A percentile compares a stretch with the other conserved stretches of the same genome.
phyloP scores from a whole-genome alignment of 2,113 vertebrate species.

The Phyllopteryx taeniolatus region DNA sequence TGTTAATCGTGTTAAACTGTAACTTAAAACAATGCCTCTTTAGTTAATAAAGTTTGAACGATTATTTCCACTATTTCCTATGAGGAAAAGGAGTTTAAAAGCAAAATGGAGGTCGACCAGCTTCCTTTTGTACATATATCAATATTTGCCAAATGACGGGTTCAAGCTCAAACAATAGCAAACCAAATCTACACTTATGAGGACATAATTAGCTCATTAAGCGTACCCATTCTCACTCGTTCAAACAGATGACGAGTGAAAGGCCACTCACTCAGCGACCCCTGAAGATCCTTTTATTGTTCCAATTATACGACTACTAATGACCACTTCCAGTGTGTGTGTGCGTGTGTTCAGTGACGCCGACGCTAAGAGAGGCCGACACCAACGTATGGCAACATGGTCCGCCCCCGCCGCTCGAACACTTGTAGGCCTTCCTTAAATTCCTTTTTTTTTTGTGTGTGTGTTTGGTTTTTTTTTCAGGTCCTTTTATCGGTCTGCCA shows the following conservation, averaged over 20 bases:
- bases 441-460: no score
- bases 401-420: slow-evolving; percentile 40
- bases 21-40: background rate
- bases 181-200: background rate
- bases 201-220: background rate
- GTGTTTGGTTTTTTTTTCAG: slow-evolving; percentile 31
- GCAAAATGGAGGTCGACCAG: background rate
- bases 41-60: no score
- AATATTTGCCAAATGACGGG: background rate
- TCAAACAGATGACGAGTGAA: slow-evolving; percentile 6
- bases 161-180: no score
- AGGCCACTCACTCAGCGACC: background rate
- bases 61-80: background rate
- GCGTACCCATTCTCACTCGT: background rate
- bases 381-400: slow-evolving; percentile 55
- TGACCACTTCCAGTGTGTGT: slow-evolving; percentile 4
- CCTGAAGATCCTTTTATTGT: background rate
- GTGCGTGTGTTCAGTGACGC: slow-evolving; percentile 43
- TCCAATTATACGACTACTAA: background rate
- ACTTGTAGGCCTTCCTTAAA: slow-evolving; percentile 51
- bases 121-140: background rate
- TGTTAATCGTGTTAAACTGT: background rate
- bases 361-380: slow-evolving; percentile 50
- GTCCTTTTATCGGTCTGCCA: slow-evolving; percentile 57
- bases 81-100: background rate